Conservation (phyloP, 2,888 invertebrate genomes). For the Macrosiphum euphorbiae region DNA sequence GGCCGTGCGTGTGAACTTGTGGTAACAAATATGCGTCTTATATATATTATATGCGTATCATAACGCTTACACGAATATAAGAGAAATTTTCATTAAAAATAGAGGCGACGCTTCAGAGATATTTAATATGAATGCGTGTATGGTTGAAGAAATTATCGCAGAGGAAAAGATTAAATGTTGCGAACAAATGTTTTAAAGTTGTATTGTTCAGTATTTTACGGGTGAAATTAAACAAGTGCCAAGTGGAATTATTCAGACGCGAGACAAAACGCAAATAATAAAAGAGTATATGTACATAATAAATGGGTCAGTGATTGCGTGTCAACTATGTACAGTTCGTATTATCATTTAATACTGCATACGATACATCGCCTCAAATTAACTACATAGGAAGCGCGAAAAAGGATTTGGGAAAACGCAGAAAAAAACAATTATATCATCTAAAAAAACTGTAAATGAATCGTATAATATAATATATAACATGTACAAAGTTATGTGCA, state of each 20-base stretch:
- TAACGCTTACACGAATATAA: background rate
- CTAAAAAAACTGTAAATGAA: background rate
- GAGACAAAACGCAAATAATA: background rate
- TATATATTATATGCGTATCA: background rate
- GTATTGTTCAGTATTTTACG: background rate
- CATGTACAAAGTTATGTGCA: background rate
- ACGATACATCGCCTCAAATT: background rate
- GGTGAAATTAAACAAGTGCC: background rate
- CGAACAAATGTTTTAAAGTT: slow-evolving; percentile 2
- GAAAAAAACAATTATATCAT: background rate
- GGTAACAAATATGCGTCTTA: background rate
- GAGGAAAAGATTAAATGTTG: slow-evolving; percentile 3
- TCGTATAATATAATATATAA: background rate
- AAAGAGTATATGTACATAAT: background rate
- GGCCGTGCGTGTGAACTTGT: background rate
- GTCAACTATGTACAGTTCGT: background rate
- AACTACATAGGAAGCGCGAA: background rate
- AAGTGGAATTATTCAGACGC: background rate
- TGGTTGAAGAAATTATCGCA: background rate
- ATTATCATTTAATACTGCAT: background rate
- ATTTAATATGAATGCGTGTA: background rate
- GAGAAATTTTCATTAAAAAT: slow-evolving; percentile 14
- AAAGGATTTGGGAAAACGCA: background rate
- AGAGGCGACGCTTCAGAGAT: background rate
- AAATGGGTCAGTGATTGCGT: background rate